Evolutionary conservation across 2,888 invertebrate genomes (phyloP).

Genomic region (Epinotia bilunana): DNA sequence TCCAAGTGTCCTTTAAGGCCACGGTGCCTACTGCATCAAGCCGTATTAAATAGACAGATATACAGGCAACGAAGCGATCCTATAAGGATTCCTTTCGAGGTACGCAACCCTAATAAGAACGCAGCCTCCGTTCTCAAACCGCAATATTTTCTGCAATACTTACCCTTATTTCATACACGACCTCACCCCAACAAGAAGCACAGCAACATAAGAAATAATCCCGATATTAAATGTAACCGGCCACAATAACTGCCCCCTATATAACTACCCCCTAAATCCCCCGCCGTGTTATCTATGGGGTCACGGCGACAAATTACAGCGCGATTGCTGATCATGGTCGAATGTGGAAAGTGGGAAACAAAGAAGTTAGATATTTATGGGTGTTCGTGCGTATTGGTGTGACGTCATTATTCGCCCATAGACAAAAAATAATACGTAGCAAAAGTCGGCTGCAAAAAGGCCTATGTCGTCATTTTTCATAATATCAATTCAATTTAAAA

Average conservation of each 20-base stretch:
- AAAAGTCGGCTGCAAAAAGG: too few relatives aligned
- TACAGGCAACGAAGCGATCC: too few relatives aligned
- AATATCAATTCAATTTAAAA: too few relatives aligned
- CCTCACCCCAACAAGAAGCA: not conserved
- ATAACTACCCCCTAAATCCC: slow-evolving; percentile 46
- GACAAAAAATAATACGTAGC: not conserved
- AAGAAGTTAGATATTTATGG: slow-evolving; percentile 2
- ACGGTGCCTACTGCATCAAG: too few relatives aligned
- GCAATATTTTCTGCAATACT: not conserved
- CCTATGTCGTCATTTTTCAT: too few relatives aligned
- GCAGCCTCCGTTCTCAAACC: not conserved
- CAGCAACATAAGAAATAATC: slow-evolving; percentile 39
- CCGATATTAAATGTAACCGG: slow-evolving; percentile 39
- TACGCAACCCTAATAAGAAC: not conserved
- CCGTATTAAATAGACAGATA: too few relatives aligned
- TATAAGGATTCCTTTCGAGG: too few relatives aligned
- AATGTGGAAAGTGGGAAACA: not conserved
- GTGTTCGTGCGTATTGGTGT: slow-evolving; percentile 2
- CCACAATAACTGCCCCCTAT: slow-evolving; percentile 44
- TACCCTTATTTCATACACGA: slow-evolving; percentile 7
- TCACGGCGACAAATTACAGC: slow-evolving; percentile 39
- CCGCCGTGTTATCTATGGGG: slow-evolving; percentile 54
- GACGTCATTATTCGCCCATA: slow-evolving; percentile 4
- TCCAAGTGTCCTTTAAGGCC: too few relatives aligned
- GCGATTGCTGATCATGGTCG: slow-evolving; percentile 1